Conservation (phyloP, 2,113 vertebrate genomes). For the Apistogramma diplotaenia region DNA sequence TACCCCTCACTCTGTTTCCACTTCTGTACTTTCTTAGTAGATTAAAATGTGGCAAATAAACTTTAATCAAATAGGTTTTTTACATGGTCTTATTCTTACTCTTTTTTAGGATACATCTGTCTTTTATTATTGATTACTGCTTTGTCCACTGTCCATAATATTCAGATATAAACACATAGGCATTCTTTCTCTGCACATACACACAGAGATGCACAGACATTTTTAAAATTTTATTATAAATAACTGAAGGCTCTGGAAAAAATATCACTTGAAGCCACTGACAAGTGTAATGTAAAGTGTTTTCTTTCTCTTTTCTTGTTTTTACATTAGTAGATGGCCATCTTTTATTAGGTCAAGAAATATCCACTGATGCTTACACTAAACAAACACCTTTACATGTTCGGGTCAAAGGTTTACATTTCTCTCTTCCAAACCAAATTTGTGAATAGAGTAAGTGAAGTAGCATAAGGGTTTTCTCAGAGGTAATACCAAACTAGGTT, state of each 20-base stretch:
- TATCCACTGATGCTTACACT: background rate
- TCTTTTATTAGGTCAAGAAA: background rate
- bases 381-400: constrained; percentile 5
- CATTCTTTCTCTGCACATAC: background rate
- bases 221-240: background rate
- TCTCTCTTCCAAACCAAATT: constrained; percentile 38
- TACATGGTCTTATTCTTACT: background rate
- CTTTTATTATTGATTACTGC: background rate
- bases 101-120: background rate
- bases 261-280: background rate
- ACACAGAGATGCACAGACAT: background rate
- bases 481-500: constrained; percentile 68
- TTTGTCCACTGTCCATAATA: background rate
- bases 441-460: constrained; percentile 40
- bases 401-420: constrained; percentile 41
- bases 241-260: background rate
- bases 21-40: background rate
- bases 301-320: background rate
- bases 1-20: background rate
- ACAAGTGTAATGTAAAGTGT: background rate
- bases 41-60: background rate
- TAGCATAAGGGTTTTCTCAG: constrained; percentile 47
- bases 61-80: background rate
- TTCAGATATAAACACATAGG: background rate
- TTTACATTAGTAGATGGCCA: background rate